Percentiles rank a stretch among this genome's conserved stretches.
Evolutionary conservation across 2,797 vertebrate genomes (phyloP).

Genomic region (Melopsittacus undulatus): DNA sequence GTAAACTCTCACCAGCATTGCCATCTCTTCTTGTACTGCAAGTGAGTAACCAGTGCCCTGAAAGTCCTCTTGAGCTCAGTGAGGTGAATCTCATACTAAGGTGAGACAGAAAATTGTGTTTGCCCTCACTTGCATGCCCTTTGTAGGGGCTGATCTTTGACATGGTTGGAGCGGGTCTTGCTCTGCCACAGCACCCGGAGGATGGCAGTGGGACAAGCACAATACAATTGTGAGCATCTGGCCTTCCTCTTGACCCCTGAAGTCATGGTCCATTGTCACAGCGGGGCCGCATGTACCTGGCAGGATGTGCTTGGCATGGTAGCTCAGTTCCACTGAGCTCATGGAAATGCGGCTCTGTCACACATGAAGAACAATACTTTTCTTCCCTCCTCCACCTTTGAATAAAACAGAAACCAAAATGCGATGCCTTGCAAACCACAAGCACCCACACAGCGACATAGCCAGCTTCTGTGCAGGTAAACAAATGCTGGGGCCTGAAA

Average conservation of each 20-base stretch:
- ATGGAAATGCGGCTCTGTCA: neutral
- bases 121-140: neutral
- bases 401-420: conserved; percentile 37
- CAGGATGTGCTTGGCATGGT: conserved; percentile 16
- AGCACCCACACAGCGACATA: neutral
- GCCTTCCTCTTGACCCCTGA: neutral
- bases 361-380: neutral
- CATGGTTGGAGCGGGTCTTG: no score
- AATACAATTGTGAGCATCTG: neutral
- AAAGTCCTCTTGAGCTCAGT: neutral
- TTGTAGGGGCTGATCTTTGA: neutral
- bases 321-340: conserved; percentile 42
- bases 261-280: neutral
- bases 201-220: accelerated
- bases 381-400: neutral
- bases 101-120: neutral
- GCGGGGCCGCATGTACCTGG: neutral
- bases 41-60: neutral
- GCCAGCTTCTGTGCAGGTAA: conserved; percentile 47
- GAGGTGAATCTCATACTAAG: neutral
- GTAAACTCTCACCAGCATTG: neutral
- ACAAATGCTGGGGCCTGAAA: neutral
- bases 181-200: accelerated
- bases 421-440: neutral
- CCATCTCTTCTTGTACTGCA: accelerated